These are phyloP conservation scores for Phalanger gymnotis DNA, from an alignment of 2,797 vertebrate genomes.

Conservation along the genomic window DNA sequence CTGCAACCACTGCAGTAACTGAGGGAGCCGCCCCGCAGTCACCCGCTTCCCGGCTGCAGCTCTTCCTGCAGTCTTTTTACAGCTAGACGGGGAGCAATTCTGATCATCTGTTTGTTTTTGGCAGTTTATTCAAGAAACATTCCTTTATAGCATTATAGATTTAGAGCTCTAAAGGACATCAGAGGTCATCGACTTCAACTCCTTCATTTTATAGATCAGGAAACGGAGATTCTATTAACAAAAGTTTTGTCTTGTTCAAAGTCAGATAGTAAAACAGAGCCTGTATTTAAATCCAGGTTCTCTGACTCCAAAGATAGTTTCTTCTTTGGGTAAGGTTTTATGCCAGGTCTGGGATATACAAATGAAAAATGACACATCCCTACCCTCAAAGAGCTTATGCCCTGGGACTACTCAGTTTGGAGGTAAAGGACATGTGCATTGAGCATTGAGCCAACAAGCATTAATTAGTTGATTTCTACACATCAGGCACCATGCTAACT, in stretches of 20 bases:
- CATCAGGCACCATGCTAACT: not conserved
- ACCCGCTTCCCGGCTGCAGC: not conserved
- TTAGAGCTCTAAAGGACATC: not conserved
- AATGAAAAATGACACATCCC: not conserved
- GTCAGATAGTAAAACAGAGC: not conserved
- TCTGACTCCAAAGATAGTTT: not conserved
- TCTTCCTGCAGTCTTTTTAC: not conserved
- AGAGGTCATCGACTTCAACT: not conserved
- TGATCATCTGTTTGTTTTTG: not conserved
- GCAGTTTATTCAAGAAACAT: not conserved
- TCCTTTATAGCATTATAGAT: not conserved
- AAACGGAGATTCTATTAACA: not conserved
- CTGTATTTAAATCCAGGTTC: not conserved
- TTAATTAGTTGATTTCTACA: not conserved
- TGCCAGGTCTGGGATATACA: not conserved
- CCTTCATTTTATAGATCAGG: not conserved
- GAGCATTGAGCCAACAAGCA: not conserved
- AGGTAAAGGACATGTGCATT: not conserved
- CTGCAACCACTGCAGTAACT: not conserved
- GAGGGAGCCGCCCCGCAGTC: not conserved
- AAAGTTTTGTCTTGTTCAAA: not conserved
- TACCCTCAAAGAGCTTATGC: not conserved
- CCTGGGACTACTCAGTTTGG: not conserved
- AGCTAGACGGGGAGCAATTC: not conserved
- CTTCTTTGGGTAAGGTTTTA: not conserved